Percentiles rank a stretch among this genome's conserved stretches.
Conservation (phyloP, 2,888 invertebrate genomes). For the Ptychoptera contaminata region DNA sequence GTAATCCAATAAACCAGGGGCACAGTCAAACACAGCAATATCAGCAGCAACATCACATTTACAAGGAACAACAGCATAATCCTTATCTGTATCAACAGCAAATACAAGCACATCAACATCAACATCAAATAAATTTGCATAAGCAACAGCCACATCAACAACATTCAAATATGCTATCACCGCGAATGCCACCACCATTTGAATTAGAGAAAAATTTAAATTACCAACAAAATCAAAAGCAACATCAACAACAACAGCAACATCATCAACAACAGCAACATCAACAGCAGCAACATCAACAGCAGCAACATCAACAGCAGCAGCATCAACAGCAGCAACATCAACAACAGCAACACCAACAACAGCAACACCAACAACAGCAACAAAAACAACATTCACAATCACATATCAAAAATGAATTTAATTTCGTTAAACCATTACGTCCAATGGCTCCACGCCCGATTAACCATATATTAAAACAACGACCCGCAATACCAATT, state of each 20-base stretch:
- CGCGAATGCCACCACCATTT: not conserved
- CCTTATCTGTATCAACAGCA: not conserved
- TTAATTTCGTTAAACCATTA: not conserved
- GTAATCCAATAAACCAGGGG: too few species aligned
- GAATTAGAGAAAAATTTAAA: not conserved
- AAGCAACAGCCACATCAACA: not conserved
- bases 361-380: not conserved
- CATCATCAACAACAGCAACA: not conserved
- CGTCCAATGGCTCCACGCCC: not conserved
- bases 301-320: not conserved
- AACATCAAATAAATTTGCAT: too few species aligned
- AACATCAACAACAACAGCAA: not conserved
- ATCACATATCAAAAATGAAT: too few species aligned
- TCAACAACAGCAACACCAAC: not conserved
- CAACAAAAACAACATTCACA: not conserved
- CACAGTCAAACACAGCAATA: not conserved
- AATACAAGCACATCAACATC: not conserved
- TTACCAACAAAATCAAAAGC: not conserved
- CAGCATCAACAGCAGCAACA: constrained; percentile 1
- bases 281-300: not conserved
- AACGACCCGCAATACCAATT: too few species aligned
- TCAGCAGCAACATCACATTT: not conserved
- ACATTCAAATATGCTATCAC: not conserved
- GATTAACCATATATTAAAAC: too few species aligned
- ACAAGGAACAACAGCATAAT: not conserved